Percentiles rank a stretch among this genome's conserved stretches.
Conservation (phyloP, 1,140 invertebrate genomes). For the Liolophura sinensis region DNA sequence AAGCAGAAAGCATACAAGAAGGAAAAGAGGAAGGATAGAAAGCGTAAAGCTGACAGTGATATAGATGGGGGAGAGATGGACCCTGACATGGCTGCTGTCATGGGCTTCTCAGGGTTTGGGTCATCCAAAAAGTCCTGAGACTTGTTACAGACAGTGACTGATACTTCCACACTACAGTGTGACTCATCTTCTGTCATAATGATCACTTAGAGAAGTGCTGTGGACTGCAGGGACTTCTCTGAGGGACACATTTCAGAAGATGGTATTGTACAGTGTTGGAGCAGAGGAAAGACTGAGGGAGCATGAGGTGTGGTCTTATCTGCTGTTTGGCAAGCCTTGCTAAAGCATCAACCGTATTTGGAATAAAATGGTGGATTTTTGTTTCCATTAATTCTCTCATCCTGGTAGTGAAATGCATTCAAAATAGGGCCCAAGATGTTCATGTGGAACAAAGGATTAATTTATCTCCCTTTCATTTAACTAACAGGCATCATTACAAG, state of each 20-base stretch:
- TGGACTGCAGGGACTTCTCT: background rate
- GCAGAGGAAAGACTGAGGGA: too few species aligned
- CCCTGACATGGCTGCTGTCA: conserved; percentile 87
- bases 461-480: too few species aligned
- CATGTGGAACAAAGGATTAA: too few species aligned
- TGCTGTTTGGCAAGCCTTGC: too few species aligned
- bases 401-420: too few species aligned
- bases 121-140: conserved; percentile 75
- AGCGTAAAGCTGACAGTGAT: conserved; percentile 76
- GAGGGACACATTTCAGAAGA: background rate
- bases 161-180: background rate
- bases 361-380: too few species aligned
- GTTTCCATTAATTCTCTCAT: too few species aligned
- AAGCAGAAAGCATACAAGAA: conserved; percentile 89
- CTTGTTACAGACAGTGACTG: background rate
- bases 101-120: conserved; percentile 98
- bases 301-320: too few species aligned
- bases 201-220: background rate
- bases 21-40: conserved; percentile 88
- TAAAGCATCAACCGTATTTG: too few species aligned
- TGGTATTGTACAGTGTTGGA: too few species aligned
- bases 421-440: too few species aligned
- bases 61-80: conserved; percentile 60
- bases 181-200: background rate
- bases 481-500: too few species aligned